These are phyloP conservation scores for Chinchilla lanigera DNA, from an alignment of 2,113 vertebrate species.

Conservation along the genomic window DNA sequence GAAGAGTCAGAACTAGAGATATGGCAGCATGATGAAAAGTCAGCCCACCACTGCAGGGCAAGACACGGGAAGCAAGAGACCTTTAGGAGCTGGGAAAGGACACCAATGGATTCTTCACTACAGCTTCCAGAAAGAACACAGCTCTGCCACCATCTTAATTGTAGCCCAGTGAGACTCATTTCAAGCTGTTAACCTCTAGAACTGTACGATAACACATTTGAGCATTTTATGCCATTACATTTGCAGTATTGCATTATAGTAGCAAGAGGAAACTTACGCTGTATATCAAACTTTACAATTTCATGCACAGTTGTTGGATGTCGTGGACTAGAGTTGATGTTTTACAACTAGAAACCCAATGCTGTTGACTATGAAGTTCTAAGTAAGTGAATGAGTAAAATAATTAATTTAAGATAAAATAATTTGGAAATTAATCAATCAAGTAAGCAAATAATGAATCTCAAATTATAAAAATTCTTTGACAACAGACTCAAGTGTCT, in stretches of 20 bases:
- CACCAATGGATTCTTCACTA: neutral
- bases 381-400: neutral
- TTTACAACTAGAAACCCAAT: neutral
- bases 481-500: neutral
- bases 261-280: neutral
- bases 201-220: neutral
- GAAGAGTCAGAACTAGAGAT: neutral
- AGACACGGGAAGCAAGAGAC: neutral
- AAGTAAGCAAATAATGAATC: neutral
- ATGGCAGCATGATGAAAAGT: neutral
- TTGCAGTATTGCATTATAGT: neutral
- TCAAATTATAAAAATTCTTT: neutral
- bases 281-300: neutral
- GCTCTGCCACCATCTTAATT: neutral
- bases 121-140: neutral
- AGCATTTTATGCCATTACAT: neutral
- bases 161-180: neutral
- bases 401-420: neutral
- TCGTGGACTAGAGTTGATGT: neutral
- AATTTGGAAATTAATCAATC: neutral
- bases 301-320: neutral
- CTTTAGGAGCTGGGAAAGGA: neutral
- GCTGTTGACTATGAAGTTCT: neutral
- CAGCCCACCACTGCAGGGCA: neutral
- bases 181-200: constrained; percentile 9